phyloP scores from a whole-genome alignment of 2,113 vertebrate genomes.

The Pantherophis guttatus region DNA sequence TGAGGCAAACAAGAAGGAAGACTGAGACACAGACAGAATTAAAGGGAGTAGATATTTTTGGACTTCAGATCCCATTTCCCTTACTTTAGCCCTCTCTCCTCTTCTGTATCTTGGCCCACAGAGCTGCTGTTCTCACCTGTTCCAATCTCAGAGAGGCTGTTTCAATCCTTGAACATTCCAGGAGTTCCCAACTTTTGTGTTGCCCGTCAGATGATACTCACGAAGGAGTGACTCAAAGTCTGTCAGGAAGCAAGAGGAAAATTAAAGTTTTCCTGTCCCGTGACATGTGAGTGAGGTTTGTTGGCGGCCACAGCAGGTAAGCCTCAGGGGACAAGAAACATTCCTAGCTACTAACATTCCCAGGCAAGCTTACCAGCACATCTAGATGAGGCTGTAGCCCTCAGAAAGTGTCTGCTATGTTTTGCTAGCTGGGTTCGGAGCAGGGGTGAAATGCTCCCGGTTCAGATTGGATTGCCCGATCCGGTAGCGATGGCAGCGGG shows the following conservation, averaged over 20 bases:
- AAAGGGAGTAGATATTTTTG: background rate
- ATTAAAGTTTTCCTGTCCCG: constrained; percentile 24
- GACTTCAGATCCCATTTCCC: background rate
- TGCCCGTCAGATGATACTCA: background rate
- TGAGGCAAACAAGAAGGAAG: background rate
- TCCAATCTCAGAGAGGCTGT: background rate
- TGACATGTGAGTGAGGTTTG: background rate
- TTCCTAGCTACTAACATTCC: background rate
- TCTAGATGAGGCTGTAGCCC: background rate
- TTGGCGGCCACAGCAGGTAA: background rate
- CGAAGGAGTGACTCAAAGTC: constrained; percentile 7
- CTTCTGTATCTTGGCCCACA: background rate
- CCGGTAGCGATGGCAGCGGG: no score
- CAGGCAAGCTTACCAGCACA: no score
- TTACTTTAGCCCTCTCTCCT: no score
- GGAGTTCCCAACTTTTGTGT: constrained; percentile 18
- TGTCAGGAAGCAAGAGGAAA: background rate
- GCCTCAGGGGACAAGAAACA: background rate
- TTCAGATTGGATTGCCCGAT: no score
- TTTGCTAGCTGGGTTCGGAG: background rate
- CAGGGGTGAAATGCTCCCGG: no score
- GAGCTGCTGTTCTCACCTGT: background rate
- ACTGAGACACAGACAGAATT: background rate
- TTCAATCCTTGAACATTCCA: background rate
- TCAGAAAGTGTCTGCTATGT: background rate